A percentile compares a stretch with the other conserved stretches of the same genome.
Evolutionary conservation across 2,113 vertebrate genomes (phyloP).

Genomic region (Oncorhynchus gorbuscha): DNA sequence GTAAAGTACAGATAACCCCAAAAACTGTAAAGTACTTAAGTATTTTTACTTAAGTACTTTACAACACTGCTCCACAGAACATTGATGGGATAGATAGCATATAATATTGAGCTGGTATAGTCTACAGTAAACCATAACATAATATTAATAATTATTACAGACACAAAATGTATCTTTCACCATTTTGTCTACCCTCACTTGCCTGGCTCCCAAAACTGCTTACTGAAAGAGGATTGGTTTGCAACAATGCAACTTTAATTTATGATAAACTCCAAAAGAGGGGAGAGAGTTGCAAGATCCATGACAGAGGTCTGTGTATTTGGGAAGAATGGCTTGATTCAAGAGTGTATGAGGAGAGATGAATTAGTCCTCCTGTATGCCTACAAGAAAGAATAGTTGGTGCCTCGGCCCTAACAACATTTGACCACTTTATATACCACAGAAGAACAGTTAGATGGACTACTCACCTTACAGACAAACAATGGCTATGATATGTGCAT

Average conservation of each 20-base stretch:
- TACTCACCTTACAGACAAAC: not conserved
- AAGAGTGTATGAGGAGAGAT: not conserved
- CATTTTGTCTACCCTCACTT: constrained; percentile 50
- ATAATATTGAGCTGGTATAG: not conserved
- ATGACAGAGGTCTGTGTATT: constrained; percentile 47
- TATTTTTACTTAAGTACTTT: too few species aligned
- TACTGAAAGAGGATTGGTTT: constrained; percentile 77
- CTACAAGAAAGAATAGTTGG: not conserved
- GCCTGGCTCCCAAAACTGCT: constrained; percentile 70
- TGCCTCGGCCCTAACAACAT: not conserved
- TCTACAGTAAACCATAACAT: constrained; percentile 40
- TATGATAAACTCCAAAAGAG: constrained; percentile 71
- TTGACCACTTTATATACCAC: not conserved
- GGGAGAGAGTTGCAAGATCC: constrained; percentile 55
- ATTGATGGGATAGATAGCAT: not conserved
- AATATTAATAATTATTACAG: constrained; percentile 12
- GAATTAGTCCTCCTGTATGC: not conserved
- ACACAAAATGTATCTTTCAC: not conserved
- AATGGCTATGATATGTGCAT: not conserved
- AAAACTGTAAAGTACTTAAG: too few species aligned
- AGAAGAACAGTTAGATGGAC: not conserved
- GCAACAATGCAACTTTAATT: constrained; percentile 77
- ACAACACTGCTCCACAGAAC: not conserved
- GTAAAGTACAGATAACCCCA: too few species aligned
- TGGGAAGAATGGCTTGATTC: constrained; percentile 24